Conservation (phyloP, 2,113 vertebrate genomes). For the Crotalus viridis region DNA sequence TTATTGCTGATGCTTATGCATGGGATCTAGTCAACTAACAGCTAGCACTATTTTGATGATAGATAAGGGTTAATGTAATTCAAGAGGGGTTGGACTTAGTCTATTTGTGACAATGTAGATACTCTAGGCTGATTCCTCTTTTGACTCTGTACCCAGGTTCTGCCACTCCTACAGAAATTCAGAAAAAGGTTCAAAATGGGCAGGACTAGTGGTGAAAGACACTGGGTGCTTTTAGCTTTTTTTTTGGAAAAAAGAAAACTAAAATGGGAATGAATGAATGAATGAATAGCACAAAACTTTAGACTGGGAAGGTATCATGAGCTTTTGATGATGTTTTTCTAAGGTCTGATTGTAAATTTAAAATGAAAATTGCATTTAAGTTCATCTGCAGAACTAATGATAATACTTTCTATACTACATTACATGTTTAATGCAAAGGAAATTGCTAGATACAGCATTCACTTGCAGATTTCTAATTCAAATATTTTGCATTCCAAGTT, state of each 20-base stretch:
- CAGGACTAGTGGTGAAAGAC: not conserved
- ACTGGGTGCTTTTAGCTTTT: not conserved
- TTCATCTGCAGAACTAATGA: not conserved
- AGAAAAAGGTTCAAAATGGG: not conserved
- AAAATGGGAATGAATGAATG: not conserved
- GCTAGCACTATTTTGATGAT: not conserved
- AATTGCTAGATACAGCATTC: slow-evolving; percentile 9
- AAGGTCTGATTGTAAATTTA: not conserved
- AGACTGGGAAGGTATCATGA: not conserved
- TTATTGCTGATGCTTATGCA: not conserved
- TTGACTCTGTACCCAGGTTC: not conserved
- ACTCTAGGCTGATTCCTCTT: not conserved
- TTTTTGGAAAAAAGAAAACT: not conserved
- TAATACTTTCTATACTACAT: not conserved
- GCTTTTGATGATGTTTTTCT: not conserved
- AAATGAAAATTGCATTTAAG: not conserved
- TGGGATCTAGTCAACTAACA: too few relatives aligned
- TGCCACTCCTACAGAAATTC: not conserved
- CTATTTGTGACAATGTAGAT: too few relatives aligned
- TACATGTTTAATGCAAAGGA: slow-evolving; percentile 6
- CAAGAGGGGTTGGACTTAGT: not conserved
- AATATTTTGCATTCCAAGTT: slow-evolving; percentile 14
- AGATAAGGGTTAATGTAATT: not conserved
- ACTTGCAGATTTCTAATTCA: slow-evolving; percentile 10
- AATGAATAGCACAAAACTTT: not conserved